Evolutionary conservation across 1,140 invertebrate genomes (phyloP), one percentile per base, ranked within the genome.

Genomic region (Battus philenor): DNA sequence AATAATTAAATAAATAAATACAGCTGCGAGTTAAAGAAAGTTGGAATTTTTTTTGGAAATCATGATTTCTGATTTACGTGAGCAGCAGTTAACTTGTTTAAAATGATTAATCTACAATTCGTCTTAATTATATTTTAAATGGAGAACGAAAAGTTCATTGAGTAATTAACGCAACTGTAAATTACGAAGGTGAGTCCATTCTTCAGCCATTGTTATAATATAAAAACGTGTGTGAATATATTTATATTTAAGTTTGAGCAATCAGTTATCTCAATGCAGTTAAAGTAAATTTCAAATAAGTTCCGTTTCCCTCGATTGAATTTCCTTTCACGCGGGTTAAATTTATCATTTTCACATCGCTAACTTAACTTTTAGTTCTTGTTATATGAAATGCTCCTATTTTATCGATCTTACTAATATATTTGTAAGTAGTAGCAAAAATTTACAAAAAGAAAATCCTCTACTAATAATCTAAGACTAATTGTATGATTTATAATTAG

Each of bases 161-260:
- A 29, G 8, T 29, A 29, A 10, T 29, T 8, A 9, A 29, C 3
- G 26, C 10, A 29, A 29, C 8, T 29, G 26, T 29, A 29, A 29
- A 9, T 29, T 29, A 29, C 10, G n/a, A 4, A 29, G 26, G 10
- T 15, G 11, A 13, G 24, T 30, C 46, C 29, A 47, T 50, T 50
- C 49, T 36, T 34, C 45, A 48, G 39, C 36, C 38, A 49, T 51
- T 54, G 36, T 43, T 47, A 48, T 31, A 20, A 29, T 33, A 22
- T 39, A 15, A 16, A 34, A n/a, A 36, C 44, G 49, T 53, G 47
- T 58, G 50, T 49, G 54, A 58, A 58, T 29, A 46, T 46, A 52
- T 50, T 51, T 54, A 54, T 44, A 47, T 27, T 48, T 51, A 50
- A 44, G 48, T 50, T 45, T 24, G 27, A n/a, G 26, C 26, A 29